Evolutionary conservation across 2,888 invertebrate species (phyloP).

Genomic region (Meteorus cinctellus): DNA sequence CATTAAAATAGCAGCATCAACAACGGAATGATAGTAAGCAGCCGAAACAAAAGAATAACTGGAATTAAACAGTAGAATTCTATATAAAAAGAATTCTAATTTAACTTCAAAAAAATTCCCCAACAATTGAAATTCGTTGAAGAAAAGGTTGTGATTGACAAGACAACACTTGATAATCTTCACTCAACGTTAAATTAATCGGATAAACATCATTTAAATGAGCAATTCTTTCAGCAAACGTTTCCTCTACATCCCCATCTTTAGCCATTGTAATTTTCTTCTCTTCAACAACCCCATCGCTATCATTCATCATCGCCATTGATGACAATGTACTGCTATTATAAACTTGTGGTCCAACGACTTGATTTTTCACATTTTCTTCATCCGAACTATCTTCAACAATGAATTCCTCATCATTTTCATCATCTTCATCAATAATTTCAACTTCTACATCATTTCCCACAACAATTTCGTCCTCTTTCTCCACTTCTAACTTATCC

Average conservation of each 20-base stretch:
- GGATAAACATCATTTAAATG: conserved; percentile 76
- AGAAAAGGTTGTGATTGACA: conserved; percentile 89
- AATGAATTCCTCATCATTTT: conserved; percentile 61
- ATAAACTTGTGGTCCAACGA: background rate
- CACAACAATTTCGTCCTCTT: background rate
- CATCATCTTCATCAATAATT: conserved; percentile 62
- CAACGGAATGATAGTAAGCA: too few species aligned
- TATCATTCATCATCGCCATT: background rate
- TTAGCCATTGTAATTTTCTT: conserved; percentile 54
- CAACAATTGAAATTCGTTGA: conserved; percentile 84
- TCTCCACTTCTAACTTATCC: conserved; percentile 10
- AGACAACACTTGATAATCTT: conserved; percentile 81
- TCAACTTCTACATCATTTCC: background rate
- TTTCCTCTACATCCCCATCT: conserved; percentile 66
- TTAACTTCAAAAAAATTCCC: conserved; percentile 80
- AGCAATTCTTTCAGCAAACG: conserved; percentile 83
- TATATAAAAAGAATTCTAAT: too few species aligned
- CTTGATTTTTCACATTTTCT: background rate
- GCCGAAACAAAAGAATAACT: too few species aligned
- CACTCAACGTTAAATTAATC: conserved; percentile 77
- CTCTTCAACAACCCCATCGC: conserved; percentile 15
- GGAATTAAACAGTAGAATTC: too few species aligned
- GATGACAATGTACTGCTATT: background rate
- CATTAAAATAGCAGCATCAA: too few species aligned
- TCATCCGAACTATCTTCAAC: background rate